Conservation (phyloP, 2,888 invertebrate genomes). For the Gibbula magus region DNA sequence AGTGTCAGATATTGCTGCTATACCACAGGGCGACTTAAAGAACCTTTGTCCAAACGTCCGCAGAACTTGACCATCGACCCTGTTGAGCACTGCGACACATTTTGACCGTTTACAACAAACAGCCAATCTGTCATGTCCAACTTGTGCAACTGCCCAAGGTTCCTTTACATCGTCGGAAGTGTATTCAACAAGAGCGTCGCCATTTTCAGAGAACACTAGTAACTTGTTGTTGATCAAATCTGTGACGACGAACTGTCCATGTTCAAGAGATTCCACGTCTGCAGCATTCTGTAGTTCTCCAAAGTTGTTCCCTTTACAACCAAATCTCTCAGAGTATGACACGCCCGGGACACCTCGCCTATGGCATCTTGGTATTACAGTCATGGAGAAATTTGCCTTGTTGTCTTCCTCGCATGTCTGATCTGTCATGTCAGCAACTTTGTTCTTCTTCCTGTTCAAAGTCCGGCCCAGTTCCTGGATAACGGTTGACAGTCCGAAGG, state of each 20-base stretch:
- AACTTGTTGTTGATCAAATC: conserved; percentile 63
- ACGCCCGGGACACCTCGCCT: too few relatives aligned
- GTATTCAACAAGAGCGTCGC: conserved; percentile 45
- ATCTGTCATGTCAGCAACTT: too few relatives aligned
- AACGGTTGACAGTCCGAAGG: too few relatives aligned
- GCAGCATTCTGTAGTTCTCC: conserved; percentile 53
- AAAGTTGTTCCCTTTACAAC: neutral
- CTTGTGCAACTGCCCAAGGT: conserved; percentile 57
- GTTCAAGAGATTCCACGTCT: conserved; percentile 40
- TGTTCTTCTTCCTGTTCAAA: too few relatives aligned
- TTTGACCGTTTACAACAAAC: conserved; percentile 56
- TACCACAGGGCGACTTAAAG: conserved; percentile 61
- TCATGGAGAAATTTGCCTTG: too few relatives aligned
- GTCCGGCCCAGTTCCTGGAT: too few relatives aligned
- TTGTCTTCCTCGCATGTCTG: too few relatives aligned
- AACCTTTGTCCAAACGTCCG: conserved; percentile 51
- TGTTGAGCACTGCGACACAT: conserved; percentile 49
- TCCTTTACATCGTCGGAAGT: conserved; percentile 48
- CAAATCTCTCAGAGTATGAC: neutral
- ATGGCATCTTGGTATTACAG: too few relatives aligned
- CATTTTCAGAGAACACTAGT: conserved; percentile 52
- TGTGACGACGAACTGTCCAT: conserved; percentile 51
- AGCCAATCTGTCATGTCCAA: conserved; percentile 52
- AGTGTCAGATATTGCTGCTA: conserved; percentile 66
- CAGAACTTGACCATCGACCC: conserved; percentile 44